These are phyloP conservation scores for Asarcornis scutulata DNA, from an alignment of 2,113 vertebrate genomes.

Conservation along the genomic window DNA sequence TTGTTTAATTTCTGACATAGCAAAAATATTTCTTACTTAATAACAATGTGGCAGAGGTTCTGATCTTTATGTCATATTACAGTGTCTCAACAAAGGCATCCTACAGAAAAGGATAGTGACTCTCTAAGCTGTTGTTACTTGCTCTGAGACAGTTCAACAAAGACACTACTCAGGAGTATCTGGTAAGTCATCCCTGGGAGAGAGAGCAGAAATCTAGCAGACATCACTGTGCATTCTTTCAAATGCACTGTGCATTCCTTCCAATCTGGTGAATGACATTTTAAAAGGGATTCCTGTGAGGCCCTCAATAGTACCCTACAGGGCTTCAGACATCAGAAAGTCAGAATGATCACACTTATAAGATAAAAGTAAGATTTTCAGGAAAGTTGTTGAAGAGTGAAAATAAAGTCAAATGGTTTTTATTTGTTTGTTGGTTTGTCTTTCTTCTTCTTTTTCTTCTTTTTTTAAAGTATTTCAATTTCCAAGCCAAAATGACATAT, in stretches of 20 bases:
- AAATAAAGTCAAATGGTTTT: not conserved
- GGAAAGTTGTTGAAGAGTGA: not conserved
- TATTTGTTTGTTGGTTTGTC: not conserved
- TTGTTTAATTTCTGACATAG: not conserved
- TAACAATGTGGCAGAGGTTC: not conserved
- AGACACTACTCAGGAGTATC: not conserved
- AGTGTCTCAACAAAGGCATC: not conserved
- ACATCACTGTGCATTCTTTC: not conserved
- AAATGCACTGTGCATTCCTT: no score
- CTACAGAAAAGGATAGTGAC: not conserved
- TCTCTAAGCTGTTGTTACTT: not conserved
- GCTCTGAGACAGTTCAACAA: not conserved
- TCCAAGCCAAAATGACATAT: not conserved
- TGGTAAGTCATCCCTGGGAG: not conserved
- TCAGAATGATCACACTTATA: not conserved
- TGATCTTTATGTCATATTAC: not conserved
- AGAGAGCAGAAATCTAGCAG: not conserved
- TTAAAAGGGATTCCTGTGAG: not conserved
- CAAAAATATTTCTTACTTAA: not conserved
- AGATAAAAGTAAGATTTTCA: not conserved
- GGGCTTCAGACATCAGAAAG: not conserved
- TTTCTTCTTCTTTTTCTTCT: not conserved
- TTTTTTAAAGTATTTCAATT: not conserved
- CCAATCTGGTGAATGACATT: not conserved
- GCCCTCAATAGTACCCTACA: not conserved